phyloP scores from a whole-genome alignment of 2,797 vertebrate genomes.

The Sebastes nivosus region DNA sequence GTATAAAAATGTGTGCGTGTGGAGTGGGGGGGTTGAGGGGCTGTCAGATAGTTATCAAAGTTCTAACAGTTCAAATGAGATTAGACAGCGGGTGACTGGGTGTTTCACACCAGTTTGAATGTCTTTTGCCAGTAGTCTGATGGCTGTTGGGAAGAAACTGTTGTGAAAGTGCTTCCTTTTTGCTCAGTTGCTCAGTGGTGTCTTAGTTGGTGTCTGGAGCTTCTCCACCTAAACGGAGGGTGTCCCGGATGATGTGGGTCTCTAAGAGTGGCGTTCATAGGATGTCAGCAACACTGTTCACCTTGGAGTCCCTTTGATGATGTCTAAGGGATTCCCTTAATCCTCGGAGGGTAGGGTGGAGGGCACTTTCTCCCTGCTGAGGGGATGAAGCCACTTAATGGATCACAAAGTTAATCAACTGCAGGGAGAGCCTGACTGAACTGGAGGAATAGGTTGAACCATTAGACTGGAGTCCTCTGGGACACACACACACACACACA shows the following conservation, averaged over 20 bases:
- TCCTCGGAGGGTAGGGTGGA: constrained; percentile 65
- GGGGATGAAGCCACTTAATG: constrained; percentile 77
- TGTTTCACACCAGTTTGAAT: not conserved
- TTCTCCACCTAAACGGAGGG: not conserved
- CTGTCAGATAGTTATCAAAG: no score
- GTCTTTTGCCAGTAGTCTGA: not conserved
- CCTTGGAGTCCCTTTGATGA: constrained; percentile 74
- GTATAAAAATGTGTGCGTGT: no score
- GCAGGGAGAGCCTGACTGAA: constrained; percentile 60
- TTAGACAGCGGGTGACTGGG: not conserved
- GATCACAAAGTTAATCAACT: constrained; percentile 82
- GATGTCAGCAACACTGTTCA: constrained; percentile 57
- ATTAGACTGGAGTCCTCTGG: constrained; percentile 38
- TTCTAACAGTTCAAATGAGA: no score
- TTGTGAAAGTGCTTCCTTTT: not conserved
- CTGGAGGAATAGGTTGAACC: constrained; percentile 57
- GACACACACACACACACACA: constrained; percentile 14
- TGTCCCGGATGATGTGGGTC: not conserved
- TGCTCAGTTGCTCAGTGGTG: not conserved
- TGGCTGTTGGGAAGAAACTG: not conserved
- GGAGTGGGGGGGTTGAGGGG: no score
- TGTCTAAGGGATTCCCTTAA: constrained; percentile 76
- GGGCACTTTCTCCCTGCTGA: constrained; percentile 62
- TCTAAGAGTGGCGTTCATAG: not conserved
- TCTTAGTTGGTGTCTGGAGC: not conserved